phyloP scores from a whole-genome alignment of 30 jellyfish, hydroid and myxozoan species.

The Aurelia aurita complex sp. Pacific region DNA sequence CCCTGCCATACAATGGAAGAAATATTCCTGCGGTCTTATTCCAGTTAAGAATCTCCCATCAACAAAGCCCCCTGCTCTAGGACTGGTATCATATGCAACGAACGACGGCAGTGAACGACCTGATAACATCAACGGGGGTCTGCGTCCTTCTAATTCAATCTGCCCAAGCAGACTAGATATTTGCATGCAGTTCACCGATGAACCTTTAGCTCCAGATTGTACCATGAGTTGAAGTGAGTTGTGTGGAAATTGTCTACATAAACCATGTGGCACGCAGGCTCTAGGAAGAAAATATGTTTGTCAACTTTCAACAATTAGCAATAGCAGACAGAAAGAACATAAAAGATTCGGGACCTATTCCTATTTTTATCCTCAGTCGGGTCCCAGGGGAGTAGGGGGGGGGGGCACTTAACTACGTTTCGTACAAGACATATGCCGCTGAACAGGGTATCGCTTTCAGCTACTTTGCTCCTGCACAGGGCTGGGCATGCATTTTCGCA shows the following conservation, averaged over 20 bases:
- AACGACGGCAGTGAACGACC: conserved; percentile 98
- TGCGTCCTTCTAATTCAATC: conserved; percentile 99
- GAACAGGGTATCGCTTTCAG: too few relatives aligned
- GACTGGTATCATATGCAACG: conserved; percentile 93
- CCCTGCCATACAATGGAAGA: conserved; percentile 99
- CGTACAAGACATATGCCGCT: too few relatives aligned
- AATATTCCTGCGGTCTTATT: conserved; percentile 98
- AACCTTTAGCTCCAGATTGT: conserved; percentile 99
- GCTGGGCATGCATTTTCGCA: too few relatives aligned
- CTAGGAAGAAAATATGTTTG: conserved; percentile 28
- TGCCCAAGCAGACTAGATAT: conserved; percentile 99
- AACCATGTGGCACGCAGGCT: conserved; percentile 93
- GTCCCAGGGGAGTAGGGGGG: too few relatives aligned
- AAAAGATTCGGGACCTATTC: too few relatives aligned
- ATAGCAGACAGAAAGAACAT: too few relatives aligned
- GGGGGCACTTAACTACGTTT: too few relatives aligned
- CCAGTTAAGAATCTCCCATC: conserved; percentile 98
- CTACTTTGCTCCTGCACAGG: too few relatives aligned
- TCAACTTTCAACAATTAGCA: too few relatives aligned
- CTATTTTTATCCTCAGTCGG: too few relatives aligned
- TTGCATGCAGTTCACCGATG: conserved; percentile 98
- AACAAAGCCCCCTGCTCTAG: conserved; percentile 99
- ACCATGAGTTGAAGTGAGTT: conserved; percentile 98
- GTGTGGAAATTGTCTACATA: conserved; percentile 88
- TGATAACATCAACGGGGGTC: conserved; percentile 98